Evolutionary conservation across 2,797 vertebrate genomes (phyloP), one percentile per base, ranked within the genome.

Genomic region (Heterohyrax brucei): DNA sequence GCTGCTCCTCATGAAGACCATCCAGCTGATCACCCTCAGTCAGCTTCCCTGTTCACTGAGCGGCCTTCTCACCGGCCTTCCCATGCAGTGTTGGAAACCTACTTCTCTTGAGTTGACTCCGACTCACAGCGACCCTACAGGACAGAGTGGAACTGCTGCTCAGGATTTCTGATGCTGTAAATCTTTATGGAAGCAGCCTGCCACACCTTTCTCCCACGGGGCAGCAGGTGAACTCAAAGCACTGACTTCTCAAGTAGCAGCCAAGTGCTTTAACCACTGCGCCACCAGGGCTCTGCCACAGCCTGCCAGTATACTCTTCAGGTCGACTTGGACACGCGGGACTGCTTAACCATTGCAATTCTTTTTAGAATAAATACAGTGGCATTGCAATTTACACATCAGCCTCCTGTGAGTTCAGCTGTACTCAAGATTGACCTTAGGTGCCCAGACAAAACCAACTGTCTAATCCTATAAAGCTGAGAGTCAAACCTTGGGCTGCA

Each of bases 1-100:
- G 33, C 33, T 61, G 48, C 56, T 77, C 81, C 26, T 56, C 18
- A 6, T 30, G 77, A 86, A 77, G 90, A 93, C 2, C 0, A 1
- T 72, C 85, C 91, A 87, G n/a, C 78, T 73, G 39, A 39, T 68
- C 59, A 80, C 48, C 89, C 56, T 64, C 33, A 33, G 56, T 93
- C 26, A 30, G 92, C 33, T 62, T 93, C 81, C 66, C 48, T 68
- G 48, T 78, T 85, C 85, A 26, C 85, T 48, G 48, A 56, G 68
- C 48, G 77, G 81, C 50, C 88, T 85, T 87, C 80, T 93, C 75
- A 44, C 13, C 0, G 44, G 53, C 59, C 28, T 70, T 73, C 87
- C 77, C 39, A 24, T 14, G 30, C 33, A 24, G 70, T 61, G 80
- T 56, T 56, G 13, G 13, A 56, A 56, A 56, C 13, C 53, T 56